Evolutionary conservation across 1,140 invertebrate species (phyloP).

Genomic region (Macrocentrus cingulum): DNA sequence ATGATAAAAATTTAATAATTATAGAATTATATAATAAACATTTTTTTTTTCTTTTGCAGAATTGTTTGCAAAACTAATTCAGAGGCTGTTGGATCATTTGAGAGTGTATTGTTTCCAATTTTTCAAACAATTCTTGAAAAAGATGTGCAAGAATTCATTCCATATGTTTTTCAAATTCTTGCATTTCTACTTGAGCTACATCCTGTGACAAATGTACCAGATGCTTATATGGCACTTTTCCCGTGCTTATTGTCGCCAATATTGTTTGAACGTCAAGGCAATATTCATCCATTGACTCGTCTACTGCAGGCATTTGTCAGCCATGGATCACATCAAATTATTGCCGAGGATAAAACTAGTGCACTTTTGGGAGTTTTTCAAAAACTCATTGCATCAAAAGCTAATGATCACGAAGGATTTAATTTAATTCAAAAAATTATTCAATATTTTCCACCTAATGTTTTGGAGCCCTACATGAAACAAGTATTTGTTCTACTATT

Average conservation of each 20-base stretch:
- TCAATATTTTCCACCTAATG: conserved; percentile 69
- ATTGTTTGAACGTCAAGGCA: conserved; percentile 89
- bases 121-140: conserved; percentile 92
- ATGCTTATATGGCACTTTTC: conserved; percentile 86
- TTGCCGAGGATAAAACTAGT: conserved; percentile 71
- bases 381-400: conserved; percentile 92
- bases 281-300: conserved; percentile 87
- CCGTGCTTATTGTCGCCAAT: conserved; percentile 83
- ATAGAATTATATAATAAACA: background rate
- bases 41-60: conserved; percentile 55
- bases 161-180: conserved; percentile 96
- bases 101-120: conserved; percentile 87
- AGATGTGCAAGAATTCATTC: conserved; percentile 96
- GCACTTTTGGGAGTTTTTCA: conserved; percentile 93
- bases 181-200: conserved; percentile 88
- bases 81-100: conserved; percentile 82
- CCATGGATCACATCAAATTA: conserved; percentile 72
- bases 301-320: conserved; percentile 85
- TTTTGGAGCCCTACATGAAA: conserved; percentile 76
- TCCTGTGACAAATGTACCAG: conserved; percentile 62
- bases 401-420: conserved; percentile 96
- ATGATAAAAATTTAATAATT: background rate
- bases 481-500: conserved; percentile 91
- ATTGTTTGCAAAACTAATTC: conserved; percentile 84
- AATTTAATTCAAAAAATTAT: conserved; percentile 84